A percentile compares a stretch with the other conserved stretches of the same genome.
These are phyloP conservation scores for Chaetophractus vellerosus DNA, from an alignment of 2,797 vertebrate species.

Conservation along the genomic window DNA sequence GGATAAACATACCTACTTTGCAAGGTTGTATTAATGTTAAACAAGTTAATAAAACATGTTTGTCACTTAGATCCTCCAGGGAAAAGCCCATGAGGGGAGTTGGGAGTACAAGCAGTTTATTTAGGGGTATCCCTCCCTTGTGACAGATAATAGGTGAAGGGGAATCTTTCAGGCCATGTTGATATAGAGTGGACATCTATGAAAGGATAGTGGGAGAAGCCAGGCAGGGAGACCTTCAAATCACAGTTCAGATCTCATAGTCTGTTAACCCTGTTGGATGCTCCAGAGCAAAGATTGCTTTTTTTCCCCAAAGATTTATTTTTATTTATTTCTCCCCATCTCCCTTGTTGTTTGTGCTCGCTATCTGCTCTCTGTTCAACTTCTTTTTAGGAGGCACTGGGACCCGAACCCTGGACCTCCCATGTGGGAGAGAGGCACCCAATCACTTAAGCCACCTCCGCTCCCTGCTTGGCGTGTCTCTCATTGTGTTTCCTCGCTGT, in stretches of 20 bases:
- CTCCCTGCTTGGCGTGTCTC: no score
- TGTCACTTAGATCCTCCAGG: neutral
- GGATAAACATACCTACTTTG: neutral
- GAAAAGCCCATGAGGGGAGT: neutral
- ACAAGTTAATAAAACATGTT: neutral
- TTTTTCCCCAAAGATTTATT: no score
- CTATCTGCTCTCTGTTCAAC: no score
- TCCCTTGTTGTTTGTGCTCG: no score
- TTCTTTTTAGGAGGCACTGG: no score
- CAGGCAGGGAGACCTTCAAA: neutral
- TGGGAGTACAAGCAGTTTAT: neutral
- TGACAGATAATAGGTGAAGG: neutral
- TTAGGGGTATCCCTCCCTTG: neutral
- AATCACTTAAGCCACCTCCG: no score
- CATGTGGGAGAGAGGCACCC: no score
- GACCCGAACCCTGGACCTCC: no score
- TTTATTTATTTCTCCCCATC: no score
- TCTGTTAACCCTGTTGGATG: neutral
- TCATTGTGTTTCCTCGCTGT: no score
- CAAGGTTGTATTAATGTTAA: neutral
- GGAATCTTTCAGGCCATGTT: neutral
- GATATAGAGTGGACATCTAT: neutral
- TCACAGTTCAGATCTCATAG: neutral
- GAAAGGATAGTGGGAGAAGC: neutral
- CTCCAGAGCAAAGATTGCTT: neutral